Evolutionary conservation across 2,888 invertebrate species (phyloP).

Genomic region (Caenorhabditis auriculariae): DNA sequence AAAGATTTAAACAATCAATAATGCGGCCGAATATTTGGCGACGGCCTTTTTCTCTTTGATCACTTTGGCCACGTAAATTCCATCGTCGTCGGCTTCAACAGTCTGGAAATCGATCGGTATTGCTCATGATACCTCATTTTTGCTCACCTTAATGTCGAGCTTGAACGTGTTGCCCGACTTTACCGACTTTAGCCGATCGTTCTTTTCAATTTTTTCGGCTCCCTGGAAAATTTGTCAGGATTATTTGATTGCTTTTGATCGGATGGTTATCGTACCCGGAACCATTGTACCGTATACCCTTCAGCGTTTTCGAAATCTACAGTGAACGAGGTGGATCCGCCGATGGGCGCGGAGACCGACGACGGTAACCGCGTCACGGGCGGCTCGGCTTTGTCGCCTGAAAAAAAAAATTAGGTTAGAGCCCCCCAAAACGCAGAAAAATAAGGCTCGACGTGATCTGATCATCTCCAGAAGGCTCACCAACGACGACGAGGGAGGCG

Average conservation of each 20-base stretch:
- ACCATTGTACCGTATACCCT: constrained; percentile 39
- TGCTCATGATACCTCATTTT: constrained; percentile 1
- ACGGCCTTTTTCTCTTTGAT: constrained; percentile 60
- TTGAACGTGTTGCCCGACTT: constrained; percentile 58
- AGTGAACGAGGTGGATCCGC: constrained; percentile 35
- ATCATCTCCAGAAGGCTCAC: constrained; percentile 65
- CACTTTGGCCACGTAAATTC: constrained; percentile 55
- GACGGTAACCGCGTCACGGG: constrained; percentile 41
- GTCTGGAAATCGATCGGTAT: constrained; percentile 27
- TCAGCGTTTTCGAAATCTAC: constrained; percentile 49
- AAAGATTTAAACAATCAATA: constrained; percentile 2
- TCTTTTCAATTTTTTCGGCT: constrained; percentile 55
- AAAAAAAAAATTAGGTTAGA: too few species aligned
- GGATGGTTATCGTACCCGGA: constrained; percentile 9
- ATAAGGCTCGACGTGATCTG: too few species aligned
- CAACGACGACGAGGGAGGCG: constrained; percentile 80
- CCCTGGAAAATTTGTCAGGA: constrained; percentile 36
- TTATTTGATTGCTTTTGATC: not conserved
- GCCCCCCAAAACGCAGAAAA: too few species aligned
- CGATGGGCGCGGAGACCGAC: constrained; percentile 39
- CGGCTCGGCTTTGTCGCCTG: constrained; percentile 29
- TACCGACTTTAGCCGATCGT: constrained; percentile 54
- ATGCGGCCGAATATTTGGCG: constrained; percentile 53
- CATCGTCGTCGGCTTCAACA: constrained; percentile 49
- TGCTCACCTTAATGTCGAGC: constrained; percentile 51